These are phyloP conservation scores for Meteorus sp. DNA, from an alignment of 1,140 invertebrate genomes.

Conservation along the genomic window DNA sequence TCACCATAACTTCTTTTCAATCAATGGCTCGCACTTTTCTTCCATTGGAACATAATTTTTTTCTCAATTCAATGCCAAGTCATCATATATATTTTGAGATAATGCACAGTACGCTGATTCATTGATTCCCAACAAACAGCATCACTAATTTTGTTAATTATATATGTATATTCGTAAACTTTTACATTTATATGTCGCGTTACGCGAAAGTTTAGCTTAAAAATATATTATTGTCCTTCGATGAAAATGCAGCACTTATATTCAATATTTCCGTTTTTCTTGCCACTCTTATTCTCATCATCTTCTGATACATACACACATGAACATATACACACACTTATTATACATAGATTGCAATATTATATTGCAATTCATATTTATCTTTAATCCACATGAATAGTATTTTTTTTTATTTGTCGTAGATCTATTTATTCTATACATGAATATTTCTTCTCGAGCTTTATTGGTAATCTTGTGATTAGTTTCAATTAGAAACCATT, in stretches of 20 bases:
- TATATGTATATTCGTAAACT: conserved; percentile 15
- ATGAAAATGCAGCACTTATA: conserved; percentile 55
- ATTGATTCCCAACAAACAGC: no score
- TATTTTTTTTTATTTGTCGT: not conserved
- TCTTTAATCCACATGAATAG: no score
- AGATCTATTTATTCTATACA: not conserved
- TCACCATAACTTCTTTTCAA: no score
- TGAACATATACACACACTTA: not conserved
- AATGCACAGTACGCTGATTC: no score
- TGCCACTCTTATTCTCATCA: not conserved
- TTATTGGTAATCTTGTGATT: not conserved
- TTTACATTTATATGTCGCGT: conserved; percentile 10
- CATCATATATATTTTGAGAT: no score
- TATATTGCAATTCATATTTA: no score
- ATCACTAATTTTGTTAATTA: no score
- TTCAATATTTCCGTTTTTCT: not conserved
- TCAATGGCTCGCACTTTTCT: no score
- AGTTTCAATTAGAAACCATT: not conserved
- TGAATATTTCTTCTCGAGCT: not conserved
- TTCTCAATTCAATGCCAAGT: no score
- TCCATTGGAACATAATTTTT: no score
- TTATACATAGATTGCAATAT: no score
- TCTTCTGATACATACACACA: no score
- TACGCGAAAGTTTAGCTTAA: conserved; percentile 43
- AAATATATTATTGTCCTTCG: conserved; percentile 61